Evolutionary conservation across 2,888 invertebrate genomes (phyloP), one percentile per base, ranked within the genome.

Genomic region (Tinea pellionella): DNA sequence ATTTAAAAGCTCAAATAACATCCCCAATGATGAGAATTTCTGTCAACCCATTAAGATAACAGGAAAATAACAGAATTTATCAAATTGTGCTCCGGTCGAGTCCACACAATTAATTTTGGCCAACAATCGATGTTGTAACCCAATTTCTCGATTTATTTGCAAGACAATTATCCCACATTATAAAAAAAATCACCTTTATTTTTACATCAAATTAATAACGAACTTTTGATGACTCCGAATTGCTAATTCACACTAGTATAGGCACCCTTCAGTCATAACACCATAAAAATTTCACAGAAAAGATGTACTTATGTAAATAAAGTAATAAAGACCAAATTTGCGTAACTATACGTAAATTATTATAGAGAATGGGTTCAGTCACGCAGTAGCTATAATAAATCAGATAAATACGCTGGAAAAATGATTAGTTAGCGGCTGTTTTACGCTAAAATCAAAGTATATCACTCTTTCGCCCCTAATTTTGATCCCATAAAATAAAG

Each of bases 291-390:
- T 19, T 55, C 19, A 55, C 3, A 18, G 55, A 16, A 19, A 55
- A 55, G 13, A 55, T 55, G 24, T 24, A 18, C 47, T 55, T 13
- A 55, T 55, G 18, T 55, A 18, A 24, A 24, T 55, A 55, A 13
- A 18, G 11, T 55, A 55, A 55, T 55, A 55, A 19, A 55, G 55
- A n/a, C 24, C 24, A 55, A 24, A 19, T 19, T 55, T 55, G 55
- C 29, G 55, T 55, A 29, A 55, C 13, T 19, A 19, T 55, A 47
- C 47, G 19, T 7, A 79, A 80, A 78, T 78, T 80, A 77, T 81
- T 82, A 79, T 77, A 70, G 77, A 71, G 70, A 76, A 78, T 79
- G 77, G 73, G 64, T 67, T 66, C 62, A 74, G 83, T 82, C 84
- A 84, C 84, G 84, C 75, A 80, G 66, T 64, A 15, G 69, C 63